Base-by-base conservation (phyloP, 2,797 vertebrate species). In the Mormyrus hasselquistii region DNA sequence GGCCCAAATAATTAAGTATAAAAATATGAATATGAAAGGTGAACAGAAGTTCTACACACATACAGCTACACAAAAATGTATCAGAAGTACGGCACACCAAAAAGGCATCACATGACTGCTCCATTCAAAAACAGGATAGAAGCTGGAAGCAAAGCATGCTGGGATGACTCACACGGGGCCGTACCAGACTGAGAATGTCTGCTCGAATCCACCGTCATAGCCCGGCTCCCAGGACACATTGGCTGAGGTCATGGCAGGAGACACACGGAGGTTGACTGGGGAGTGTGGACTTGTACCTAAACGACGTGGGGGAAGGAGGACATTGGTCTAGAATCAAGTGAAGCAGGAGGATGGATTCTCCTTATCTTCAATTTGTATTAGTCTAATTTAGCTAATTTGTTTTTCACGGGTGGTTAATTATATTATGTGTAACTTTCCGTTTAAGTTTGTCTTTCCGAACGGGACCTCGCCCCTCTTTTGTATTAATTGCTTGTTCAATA, bases 131-230 rank as follows among this genome's bases (percentile, higher is more conserved):
- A 91, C 92, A 93, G 92, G 94, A 94, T 94, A 93, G 94, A 95
- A 95, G 95, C 94, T 94, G 95, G 95, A 94, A 96, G 96, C 94
- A 93, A 96, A 95, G 95, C 94, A 94, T 96, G 96, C 95, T 94
- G 93, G 95, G 96, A 95, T 96, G 96, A 99, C 99, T 99, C 97
- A 99, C 99, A 99, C 98, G 97, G 97, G 98, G 96, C 98, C 99
- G 92, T 99, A 99, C 99, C 98, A 99, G 97, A 99, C 99, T 94
- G 99, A 99, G 96, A 99, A 99, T 92, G 98, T 99, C 98, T 99
- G 99, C 94, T 99, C 98, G 0, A 97, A 99, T 95, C 98, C 99
- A 91, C 99, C 99, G 88, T 99, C 98, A 89, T 99, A 99, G 94
- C 98, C 98, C 22, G 97, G 96, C 93, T 99, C 98, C 99, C 99